Base-by-base conservation (phyloP, 2,888 invertebrate genomes). In the Noctua comes region DNA sequence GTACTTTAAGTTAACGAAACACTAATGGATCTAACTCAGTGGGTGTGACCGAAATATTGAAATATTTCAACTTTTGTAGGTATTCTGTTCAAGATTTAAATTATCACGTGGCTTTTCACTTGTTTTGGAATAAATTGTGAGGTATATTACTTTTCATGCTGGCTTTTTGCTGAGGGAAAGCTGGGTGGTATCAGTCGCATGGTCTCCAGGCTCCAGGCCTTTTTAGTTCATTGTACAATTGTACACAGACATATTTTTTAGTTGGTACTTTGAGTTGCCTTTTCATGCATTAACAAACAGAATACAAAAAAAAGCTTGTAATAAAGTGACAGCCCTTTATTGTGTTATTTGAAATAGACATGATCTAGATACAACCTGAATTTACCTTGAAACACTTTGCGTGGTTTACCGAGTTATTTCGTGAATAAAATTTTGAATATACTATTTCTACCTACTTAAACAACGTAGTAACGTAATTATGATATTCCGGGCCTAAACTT, bases 1-100 rank as follows among this genome's bases (percentile, higher is more conserved):
- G 59, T 36, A 65, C 40, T 85, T 81, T 71, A 65, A 85, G 43
- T 72, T 76, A 54, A 73, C 72, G 46, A 62, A 82, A 85, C 76
- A 72, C 54, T 81, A 84, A 81, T 76, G 86, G 82, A 65, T 81
- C 57, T 69, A 43, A 36, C 59, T 68, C 54, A 36, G 36, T 36
- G 64, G 31, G 24, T 51, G 51, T 24, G 57, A 72, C 64, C 48
- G n/a, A 70, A 66, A 73, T 70, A 82, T 46, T 40, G 46, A 62
- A 62, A 31, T 65, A 7, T 7, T 43, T n/a, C 46, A 68, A 54
- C 31, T 43, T 51, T 40, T 27, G n/a, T n/a, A 78, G 21, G 59
- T 80, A 75, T 81, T 74, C 21, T 11, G 36, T 62, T 73, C 18
- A 70, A 40, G 54, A 62, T 31, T 62, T 48, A 66, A 70, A 36